Evolutionary conservation across 1,140 invertebrate species (phyloP).

Genomic region (Leptopilina clavipes): DNA sequence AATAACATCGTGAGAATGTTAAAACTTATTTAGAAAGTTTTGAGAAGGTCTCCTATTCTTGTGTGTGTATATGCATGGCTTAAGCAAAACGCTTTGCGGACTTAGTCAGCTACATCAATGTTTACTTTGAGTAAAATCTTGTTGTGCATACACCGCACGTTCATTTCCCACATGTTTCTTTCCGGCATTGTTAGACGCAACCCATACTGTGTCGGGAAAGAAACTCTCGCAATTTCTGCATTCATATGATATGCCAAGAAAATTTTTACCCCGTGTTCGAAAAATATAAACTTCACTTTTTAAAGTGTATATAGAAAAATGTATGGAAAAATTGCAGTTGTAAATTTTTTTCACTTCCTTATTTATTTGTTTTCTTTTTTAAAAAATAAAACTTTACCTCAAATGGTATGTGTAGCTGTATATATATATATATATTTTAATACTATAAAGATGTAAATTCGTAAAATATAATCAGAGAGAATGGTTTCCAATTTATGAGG

Average conservation of each 20-base stretch:
- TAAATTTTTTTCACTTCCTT: no score
- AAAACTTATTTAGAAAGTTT: conserved; percentile 21
- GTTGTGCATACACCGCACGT: conserved; percentile 31
- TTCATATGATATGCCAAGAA: conserved; percentile 16
- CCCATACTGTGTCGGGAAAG: neutral
- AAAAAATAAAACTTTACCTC: no score
- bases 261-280: neutral
- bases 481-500: no score
- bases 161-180: conserved; percentile 32
- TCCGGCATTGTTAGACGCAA: conserved; percentile 22
- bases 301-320: neutral
- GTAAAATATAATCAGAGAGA: no score
- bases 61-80: neutral
- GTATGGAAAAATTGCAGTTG: no score
- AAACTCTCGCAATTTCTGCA: neutral
- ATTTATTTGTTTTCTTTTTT: neutral
- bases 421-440: no score
- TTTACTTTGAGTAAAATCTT: conserved; percentile 28
- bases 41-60: neutral
- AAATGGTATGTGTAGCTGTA: no score
- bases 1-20: neutral
- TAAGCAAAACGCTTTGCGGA: conserved; percentile 24
- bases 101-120: conserved; percentile 32
- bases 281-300: neutral
- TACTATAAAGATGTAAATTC: no score